A percentile compares a stretch with the other conserved stretches of the same genome.
phyloP scores from a whole-genome alignment of 2,797 vertebrate species.

The Chelidonichthys spinosus region DNA sequence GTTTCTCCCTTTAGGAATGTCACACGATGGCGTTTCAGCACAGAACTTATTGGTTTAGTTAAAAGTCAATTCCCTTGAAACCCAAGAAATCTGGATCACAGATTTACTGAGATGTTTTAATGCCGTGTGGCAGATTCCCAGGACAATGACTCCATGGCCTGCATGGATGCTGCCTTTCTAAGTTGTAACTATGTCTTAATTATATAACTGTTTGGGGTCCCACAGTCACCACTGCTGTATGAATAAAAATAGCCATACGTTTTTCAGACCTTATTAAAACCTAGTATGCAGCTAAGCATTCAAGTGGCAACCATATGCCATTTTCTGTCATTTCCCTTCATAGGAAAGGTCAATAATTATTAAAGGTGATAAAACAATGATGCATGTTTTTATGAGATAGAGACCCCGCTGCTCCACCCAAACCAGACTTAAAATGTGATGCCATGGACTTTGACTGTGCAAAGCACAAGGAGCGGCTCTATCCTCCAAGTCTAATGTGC shows the following conservation, averaged over 20 bases:
- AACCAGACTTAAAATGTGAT: neutral
- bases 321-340: neutral
- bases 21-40: constrained; percentile 38
- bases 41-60: constrained; percentile 29
- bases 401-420: neutral
- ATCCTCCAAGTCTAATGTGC: neutral
- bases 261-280: neutral
- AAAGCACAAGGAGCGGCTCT: neutral
- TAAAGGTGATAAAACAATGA: neutral
- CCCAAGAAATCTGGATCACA: neutral
- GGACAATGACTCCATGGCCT: neutral
- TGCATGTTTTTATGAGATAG: neutral
- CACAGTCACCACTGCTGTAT: rapidly evolving
- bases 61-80: neutral
- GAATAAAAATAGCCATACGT: neutral
- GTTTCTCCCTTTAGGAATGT: constrained; percentile 50
- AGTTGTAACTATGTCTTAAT: neutral
- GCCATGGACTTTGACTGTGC: neutral
- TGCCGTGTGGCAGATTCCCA: neutral
- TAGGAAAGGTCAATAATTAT: neutral
- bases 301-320: neutral
- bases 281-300: neutral
- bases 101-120: neutral
- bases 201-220: neutral
- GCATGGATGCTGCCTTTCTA: neutral